phyloP scores from a whole-genome alignment of 1,140 invertebrate genomes.

The Calosoma granatense region DNA sequence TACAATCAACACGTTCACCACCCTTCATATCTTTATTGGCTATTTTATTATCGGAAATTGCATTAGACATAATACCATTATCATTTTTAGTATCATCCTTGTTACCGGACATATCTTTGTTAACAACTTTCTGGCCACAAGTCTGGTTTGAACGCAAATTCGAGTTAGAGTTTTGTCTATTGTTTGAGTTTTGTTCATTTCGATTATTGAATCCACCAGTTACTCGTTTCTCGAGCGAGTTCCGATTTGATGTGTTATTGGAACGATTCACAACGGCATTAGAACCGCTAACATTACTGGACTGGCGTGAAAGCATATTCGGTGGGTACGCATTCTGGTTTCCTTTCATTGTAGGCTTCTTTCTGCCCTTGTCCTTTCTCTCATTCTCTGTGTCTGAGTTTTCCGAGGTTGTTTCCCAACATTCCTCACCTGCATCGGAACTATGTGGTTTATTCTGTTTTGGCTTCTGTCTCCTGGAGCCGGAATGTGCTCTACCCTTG shows the following conservation, averaged over 20 bases:
- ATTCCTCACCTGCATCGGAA: slow-evolving; percentile 45
- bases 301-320: background rate
- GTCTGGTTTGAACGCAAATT: slow-evolving; percentile 10
- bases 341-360: slow-evolving; percentile 17
- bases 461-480: slow-evolving; percentile 26
- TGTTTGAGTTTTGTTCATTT: background rate
- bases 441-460: slow-evolving; percentile 20
- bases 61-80: background rate
- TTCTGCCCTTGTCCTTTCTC: slow-evolving; percentile 14
- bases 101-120: background rate
- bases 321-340: slow-evolving; percentile 9
- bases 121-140: background rate
- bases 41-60: background rate
- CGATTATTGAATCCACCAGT: background rate
- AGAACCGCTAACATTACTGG: background rate
- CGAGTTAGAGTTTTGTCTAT: slow-evolving; percentile 13
- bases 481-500: slow-evolving; percentile 17
- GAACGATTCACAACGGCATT: background rate
- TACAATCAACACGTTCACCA: slow-evolving; percentile 18
- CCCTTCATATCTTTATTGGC: slow-evolving; percentile 14
- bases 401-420: slow-evolving; percentile 59
- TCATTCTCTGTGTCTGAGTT: slow-evolving; percentile 41
- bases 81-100: slow-evolving; percentile 1
- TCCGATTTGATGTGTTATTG: background rate
- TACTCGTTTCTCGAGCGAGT: background rate